Percentiles rank a stretch among this genome's conserved stretches.
Evolutionary conservation across 1,140 invertebrate species (phyloP).

Genomic region (Chironomus tepperi): DNA sequence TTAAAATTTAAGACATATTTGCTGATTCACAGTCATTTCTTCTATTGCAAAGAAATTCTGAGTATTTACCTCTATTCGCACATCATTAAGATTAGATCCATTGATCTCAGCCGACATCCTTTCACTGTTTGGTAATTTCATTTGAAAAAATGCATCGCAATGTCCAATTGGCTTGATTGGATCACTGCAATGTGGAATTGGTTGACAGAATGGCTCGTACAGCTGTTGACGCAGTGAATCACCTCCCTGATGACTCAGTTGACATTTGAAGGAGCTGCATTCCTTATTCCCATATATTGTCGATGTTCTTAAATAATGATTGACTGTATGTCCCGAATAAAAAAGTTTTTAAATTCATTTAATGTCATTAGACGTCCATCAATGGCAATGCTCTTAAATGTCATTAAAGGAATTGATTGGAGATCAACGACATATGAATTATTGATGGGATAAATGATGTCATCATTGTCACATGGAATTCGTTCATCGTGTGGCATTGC

Average conservation of each 20-base stretch:
- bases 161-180: conserved; percentile 32
- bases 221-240: conserved; percentile 29
- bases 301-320: conserved; percentile 33
- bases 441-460: conserved; percentile 31
- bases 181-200: conserved; percentile 30
- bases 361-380: conserved; percentile 33
- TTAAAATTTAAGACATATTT: no score
- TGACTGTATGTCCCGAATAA: conserved; percentile 32
- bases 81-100: background rate
- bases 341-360: conserved; percentile 33
- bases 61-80: background rate
- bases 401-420: conserved; percentile 32
- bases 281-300: conserved; percentile 27
- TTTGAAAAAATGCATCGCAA: conserved; percentile 32
- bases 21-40: no score
- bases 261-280: conserved; percentile 26
- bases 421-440: conserved; percentile 33
- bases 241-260: conserved; percentile 34
- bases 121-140: conserved; percentile 11
- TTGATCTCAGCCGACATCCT: no score
- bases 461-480: conserved; percentile 37
- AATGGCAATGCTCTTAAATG: conserved; percentile 34
- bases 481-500: conserved; percentile 33
- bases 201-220: conserved; percentile 29
- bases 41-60: no score